A percentile compares a stretch with the other conserved stretches of the same genome.
Conservation (phyloP, 2,888 invertebrate species). For the Aleiodes leptofemur region DNA sequence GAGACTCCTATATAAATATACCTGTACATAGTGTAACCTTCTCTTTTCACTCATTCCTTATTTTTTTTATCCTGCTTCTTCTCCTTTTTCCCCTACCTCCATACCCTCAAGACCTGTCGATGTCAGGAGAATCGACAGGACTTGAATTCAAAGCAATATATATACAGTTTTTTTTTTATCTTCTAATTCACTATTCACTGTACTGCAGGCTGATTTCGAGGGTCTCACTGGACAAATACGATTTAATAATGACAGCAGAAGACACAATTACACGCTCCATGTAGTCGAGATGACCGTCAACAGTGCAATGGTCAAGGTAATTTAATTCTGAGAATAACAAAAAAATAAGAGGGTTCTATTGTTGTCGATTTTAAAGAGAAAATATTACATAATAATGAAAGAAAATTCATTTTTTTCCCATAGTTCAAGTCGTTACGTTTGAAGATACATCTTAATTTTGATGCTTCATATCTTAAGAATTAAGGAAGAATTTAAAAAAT, state of each 20-base stretch:
- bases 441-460: too few species aligned
- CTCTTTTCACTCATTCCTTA: slow-evolving; percentile 5
- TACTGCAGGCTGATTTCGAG: slow-evolving; percentile 89
- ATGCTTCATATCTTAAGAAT: too few species aligned
- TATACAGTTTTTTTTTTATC: slow-evolving; percentile 27
- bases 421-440: too few species aligned
- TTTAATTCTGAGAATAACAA: slow-evolving; percentile 47
- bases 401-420: too few species aligned
- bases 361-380: too few species aligned
- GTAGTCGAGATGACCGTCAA: slow-evolving; percentile 96
- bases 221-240: slow-evolving; percentile 94
- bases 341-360: too few species aligned
- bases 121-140: slow-evolving; percentile 24
- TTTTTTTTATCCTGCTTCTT: slow-evolving; percentile 5
- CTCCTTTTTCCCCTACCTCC: neutral
- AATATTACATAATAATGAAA: too few species aligned
- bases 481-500: too few species aligned
- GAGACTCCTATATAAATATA: slow-evolving; percentile 22
- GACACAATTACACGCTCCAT: slow-evolving; percentile 92
- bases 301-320: slow-evolving; percentile 92
- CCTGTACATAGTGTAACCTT: slow-evolving; percentile 21
- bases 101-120: slow-evolving; percentile 10
- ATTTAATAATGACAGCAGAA: slow-evolving; percentile 92
- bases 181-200: slow-evolving; percentile 55
- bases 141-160: slow-evolving; percentile 25